Conservation (phyloP, 2,888 invertebrate species). For the Arge pagana region DNA sequence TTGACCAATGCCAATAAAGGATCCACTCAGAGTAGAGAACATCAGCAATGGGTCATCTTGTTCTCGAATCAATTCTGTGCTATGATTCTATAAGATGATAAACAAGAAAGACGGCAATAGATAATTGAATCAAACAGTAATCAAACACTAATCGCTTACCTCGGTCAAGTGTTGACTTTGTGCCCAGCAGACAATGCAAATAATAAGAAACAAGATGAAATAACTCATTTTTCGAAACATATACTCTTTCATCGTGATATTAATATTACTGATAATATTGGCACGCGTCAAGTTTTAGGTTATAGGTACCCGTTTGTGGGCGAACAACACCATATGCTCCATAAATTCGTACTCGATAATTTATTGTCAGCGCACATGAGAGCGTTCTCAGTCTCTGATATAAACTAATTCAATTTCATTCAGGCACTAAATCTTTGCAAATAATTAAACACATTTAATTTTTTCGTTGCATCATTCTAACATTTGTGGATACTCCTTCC, state of each 20-base stretch:
- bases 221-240: slow-evolving; percentile 1
- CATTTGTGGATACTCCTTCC: slow-evolving; percentile 29
- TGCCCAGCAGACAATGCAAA: neutral
- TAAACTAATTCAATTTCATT: too few relatives aligned
- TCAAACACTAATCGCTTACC: neutral
- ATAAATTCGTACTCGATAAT: neutral
- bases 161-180: slow-evolving; percentile 4
- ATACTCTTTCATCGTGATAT: neutral
- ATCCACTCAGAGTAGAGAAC: slow-evolving; percentile 92
- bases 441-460: neutral
- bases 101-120: neutral
- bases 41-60: slow-evolving; percentile 63
- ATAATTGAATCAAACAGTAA: neutral
- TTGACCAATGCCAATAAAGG: slow-evolving; percentile 87
- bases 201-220: neutral
- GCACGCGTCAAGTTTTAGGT: neutral
- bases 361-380: slow-evolving; percentile 7
- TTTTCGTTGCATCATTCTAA: neutral
- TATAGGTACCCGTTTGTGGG: neutral
- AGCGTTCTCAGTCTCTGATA: neutral
- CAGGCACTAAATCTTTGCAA: neutral
- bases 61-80: slow-evolving; percentile 50
- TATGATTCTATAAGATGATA: slow-evolving; percentile 37
- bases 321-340: slow-evolving; percentile 12
- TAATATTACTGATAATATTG: neutral